Conservation (phyloP, 2,797 vertebrate genomes). For the Micromesistius poutassou region DNA sequence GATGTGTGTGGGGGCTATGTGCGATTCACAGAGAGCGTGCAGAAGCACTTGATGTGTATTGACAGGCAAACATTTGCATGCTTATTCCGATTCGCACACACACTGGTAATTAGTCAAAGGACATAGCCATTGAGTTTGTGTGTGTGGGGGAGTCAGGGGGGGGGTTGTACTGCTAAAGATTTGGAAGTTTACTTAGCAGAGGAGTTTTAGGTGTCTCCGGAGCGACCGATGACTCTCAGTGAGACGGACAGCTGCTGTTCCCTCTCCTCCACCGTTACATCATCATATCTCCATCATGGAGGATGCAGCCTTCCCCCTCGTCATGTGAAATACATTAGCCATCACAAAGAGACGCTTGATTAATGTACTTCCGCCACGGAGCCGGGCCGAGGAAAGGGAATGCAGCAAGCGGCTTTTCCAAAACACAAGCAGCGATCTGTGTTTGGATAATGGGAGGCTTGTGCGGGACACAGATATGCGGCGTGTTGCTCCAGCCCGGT, state of each 20-base stretch:
- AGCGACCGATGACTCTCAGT: not conserved
- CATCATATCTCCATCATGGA: not conserved
- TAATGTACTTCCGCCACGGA: not conserved
- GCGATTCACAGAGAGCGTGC: conserved; percentile 7
- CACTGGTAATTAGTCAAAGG: conserved; percentile 47
- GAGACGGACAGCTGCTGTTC: not conserved
- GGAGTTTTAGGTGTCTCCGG: not conserved
- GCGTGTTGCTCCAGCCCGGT: not conserved
- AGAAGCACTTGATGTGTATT: conserved; percentile 35
- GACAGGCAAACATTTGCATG: conserved; percentile 34
- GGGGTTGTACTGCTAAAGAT: not conserved
- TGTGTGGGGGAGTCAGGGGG: not conserved
- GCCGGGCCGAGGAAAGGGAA: not conserved
- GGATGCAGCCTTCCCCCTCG: not conserved
- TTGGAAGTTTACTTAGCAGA: not conserved
- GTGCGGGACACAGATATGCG: not conserved
- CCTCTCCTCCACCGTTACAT: not conserved
- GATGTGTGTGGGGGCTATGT: conserved; percentile 4
- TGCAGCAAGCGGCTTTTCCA: not conserved
- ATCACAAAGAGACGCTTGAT: not conserved
- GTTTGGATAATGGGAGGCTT: not conserved
- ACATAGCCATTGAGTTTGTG: conserved; percentile 34
- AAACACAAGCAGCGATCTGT: not conserved
- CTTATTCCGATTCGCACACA: not conserved
- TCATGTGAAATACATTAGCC: not conserved